A percentile compares a stretch with the other conserved stretches of the same genome.
These are phyloP conservation scores for Nasonia oneida DNA, from an alignment of 2,888 invertebrate genomes.

Conservation along the genomic window DNA sequence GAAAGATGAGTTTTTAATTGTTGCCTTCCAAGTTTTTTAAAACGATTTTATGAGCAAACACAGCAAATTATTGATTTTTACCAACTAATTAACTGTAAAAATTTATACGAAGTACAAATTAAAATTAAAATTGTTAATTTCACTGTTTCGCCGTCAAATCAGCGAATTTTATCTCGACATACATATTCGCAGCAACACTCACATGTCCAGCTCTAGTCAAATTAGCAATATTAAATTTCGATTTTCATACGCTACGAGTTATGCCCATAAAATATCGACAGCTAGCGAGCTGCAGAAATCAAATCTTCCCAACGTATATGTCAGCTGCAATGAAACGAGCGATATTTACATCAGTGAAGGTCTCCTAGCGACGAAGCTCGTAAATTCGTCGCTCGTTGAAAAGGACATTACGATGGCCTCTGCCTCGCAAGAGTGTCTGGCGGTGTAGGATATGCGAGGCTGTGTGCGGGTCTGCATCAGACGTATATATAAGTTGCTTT, in stretches of 20 bases:
- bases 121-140: too few species aligned
- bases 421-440: not conserved
- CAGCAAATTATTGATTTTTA: too few species aligned
- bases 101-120: too few species aligned
- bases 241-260: not conserved
- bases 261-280: not conserved
- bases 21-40: not conserved
- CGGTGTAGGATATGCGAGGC: not conserved
- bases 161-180: too few species aligned
- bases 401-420: conserved; percentile 15
- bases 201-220: not conserved
- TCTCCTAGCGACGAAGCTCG: conserved; percentile 13
- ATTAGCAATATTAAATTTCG: not conserved
- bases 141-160: too few species aligned
- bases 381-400: conserved; percentile 18
- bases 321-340: conserved; percentile 7
- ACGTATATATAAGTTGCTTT: not conserved
- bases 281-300: not conserved
- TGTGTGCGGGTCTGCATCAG: not conserved
- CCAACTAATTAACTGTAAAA: too few species aligned
- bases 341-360: not conserved
- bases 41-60: not conserved
- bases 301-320: not conserved
- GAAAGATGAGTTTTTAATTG: not conserved
- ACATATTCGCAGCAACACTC: too few species aligned